Evolutionary conservation across 1,140 invertebrate species (phyloP).

Genomic region (Drosophila azteca): DNA sequence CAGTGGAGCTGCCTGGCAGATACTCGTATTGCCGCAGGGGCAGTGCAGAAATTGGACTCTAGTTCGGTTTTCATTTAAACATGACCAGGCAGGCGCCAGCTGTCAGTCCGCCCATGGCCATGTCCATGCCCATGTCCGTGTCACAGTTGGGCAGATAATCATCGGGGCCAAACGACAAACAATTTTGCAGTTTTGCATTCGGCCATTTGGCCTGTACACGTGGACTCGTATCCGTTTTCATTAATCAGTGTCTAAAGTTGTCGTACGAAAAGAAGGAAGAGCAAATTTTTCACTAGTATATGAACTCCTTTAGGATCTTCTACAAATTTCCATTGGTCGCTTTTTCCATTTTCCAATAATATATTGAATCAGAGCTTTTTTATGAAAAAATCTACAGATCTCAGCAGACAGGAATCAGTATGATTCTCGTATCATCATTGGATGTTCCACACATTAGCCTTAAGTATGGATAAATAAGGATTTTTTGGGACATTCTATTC

Average conservation of each 20-base stretch:
- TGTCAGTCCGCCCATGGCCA: constrained; percentile 30
- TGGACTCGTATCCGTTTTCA: constrained; percentile 3
- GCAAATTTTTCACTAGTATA: too few relatives aligned
- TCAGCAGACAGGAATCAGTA: too few relatives aligned
- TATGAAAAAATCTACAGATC: too few relatives aligned
- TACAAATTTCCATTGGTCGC: too few relatives aligned
- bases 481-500: too few relatives aligned
- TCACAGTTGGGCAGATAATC: constrained; percentile 26
- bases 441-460: too few relatives aligned
- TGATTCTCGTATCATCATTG: too few relatives aligned
- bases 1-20: not conserved
- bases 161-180: constrained; percentile 19
- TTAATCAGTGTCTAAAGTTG: not conserved
- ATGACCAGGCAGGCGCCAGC: constrained; percentile 29
- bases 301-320: too few relatives aligned
- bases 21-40: too few relatives aligned
- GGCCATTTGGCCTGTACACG: constrained; percentile 8
- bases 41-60: constrained; percentile 1
- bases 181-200: constrained; percentile 26
- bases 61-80: constrained; percentile 26
- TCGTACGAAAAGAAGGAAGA: not conserved
- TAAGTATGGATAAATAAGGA: too few relatives aligned
- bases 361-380: too few relatives aligned
- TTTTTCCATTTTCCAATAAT: too few relatives aligned
- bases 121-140: constrained; percentile 9